Evolutionary conservation across 23 tunicate genomes (phyloP), one percentile per base, ranked within the genome.

Genomic region (Phallusia fumigata): DNA sequence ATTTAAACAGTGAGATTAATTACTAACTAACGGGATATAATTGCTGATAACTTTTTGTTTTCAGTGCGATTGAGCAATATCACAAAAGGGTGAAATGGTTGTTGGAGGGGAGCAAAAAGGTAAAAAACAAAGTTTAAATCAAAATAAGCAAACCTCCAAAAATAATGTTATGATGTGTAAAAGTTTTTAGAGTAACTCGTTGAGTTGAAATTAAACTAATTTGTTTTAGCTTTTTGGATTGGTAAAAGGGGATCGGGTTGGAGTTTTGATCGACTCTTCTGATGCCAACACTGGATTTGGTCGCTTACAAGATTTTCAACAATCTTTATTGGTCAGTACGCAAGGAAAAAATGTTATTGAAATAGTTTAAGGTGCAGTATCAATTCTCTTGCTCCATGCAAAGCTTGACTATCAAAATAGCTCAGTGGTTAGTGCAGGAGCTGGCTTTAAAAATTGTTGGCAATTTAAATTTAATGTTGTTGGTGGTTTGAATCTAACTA

Each of bases 281-380:
- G 90, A 94, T 75, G 98, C 91, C 30, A 94, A 94, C 79, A 94
- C 91, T 0, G 98, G 98, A 40, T 94, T 94, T 64, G 98, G 98
- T 10, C 78, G 98, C 32, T 51, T 94, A 18, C 81, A 89, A 80
- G 94, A 82, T 35, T 87, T 94, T 50, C 98, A 94, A 51, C 86
- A 88, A 79, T 82, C 90, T 28, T 52, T 94, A 30, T 64, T 94
- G 85, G 93, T 89, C 44, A 75, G 82, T 80, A 33, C 28, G 15
- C n/a, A n/a, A n/a, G n/a, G n/a, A n/a, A n/a, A n/a, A n/a, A n/a
- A n/a, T n/a, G n/a, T n/a, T n/a, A n/a, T n/a, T n/a, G n/a, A n/a
- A n/a, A n/a, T n/a, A n/a, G n/a, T n/a, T n/a, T n/a, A n/a, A n/a
- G n/a, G n/a, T n/a, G n/a, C n/a, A n/a, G n/a, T n/a, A n/a, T n/a